Percentiles rank a stretch among this genome's conserved stretches.
phyloP scores from a whole-genome alignment of 2,113 vertebrate species.

The Zosterops japonicus region DNA sequence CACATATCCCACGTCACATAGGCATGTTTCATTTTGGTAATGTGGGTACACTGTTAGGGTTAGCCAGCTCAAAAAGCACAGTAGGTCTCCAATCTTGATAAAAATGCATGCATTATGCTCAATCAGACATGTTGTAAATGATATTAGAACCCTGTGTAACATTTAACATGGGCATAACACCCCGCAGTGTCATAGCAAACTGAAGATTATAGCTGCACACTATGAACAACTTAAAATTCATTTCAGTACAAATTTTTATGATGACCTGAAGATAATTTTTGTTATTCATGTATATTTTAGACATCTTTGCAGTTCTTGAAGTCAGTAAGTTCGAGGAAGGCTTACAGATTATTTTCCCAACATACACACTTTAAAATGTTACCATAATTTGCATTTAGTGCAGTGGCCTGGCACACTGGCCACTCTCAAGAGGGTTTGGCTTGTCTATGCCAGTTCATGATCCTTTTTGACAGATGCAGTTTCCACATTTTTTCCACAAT shows the following conservation, averaged over 20 bases:
- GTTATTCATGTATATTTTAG: neutral
- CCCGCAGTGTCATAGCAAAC: neutral
- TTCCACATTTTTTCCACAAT: neutral
- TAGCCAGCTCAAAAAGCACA: neutral
- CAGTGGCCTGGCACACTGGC: neutral
- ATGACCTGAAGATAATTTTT: neutral
- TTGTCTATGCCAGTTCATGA: neutral
- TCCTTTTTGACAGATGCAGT: neutral
- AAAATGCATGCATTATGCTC: neutral
- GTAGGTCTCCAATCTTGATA: neutral
- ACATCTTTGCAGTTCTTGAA: neutral
- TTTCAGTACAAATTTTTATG: neutral
- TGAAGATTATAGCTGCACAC: neutral
- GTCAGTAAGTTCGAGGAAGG: neutral
- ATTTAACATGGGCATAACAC: neutral
- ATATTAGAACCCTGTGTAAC: neutral
- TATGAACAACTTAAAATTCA: neutral
- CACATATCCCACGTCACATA: fast-evolving
- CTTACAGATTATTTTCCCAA: neutral
- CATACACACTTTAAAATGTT: neutral
- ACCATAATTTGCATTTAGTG: neutral
- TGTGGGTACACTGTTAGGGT: neutral
- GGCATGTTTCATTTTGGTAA: neutral
- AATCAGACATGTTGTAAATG: neutral
- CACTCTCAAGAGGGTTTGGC: neutral